phyloP scores from a whole-genome alignment of 2,113 vertebrate genomes.

The Protobothrops flavoviridis region DNA sequence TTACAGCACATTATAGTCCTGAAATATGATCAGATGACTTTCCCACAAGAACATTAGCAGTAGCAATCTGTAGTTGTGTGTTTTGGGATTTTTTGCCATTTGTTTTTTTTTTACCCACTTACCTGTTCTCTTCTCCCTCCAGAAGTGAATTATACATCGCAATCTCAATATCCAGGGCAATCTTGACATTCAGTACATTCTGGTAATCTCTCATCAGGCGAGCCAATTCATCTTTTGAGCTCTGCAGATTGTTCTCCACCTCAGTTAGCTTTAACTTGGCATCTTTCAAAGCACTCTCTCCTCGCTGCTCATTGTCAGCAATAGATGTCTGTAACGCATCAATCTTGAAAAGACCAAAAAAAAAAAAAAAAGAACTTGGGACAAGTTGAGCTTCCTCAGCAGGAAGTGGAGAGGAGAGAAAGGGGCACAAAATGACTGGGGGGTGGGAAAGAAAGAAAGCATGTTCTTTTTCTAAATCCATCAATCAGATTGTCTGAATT shows the following conservation, averaged over 20 bases:
- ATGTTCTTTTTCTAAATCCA: neutral
- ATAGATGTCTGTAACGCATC: slow-evolving; percentile 50
- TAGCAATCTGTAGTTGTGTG: neutral
- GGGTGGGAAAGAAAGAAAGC: neutral
- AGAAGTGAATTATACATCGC: slow-evolving; percentile 70
- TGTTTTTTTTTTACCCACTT: neutral
- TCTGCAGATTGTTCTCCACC: slow-evolving; percentile 60
- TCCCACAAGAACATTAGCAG: neutral
- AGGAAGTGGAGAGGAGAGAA: neutral
- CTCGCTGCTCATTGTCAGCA: slow-evolving; percentile 57
- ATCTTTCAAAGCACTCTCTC: slow-evolving; percentile 51
- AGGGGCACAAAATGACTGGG: neutral
- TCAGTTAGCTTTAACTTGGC: slow-evolving; percentile 58
- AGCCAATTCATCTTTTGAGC: slow-evolving; percentile 63
- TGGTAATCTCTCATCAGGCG: slow-evolving; percentile 62
- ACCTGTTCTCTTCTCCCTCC: slow-evolving; percentile 73
- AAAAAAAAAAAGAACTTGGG: slow-evolving; percentile 11
- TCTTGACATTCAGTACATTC: slow-evolving; percentile 63
- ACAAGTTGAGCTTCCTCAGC: neutral
- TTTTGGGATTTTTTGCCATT: neutral
- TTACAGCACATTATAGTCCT: neutral
- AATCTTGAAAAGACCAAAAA: slow-evolving; percentile 48
- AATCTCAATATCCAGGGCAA: slow-evolving; percentile 75
- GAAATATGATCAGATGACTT: neutral
- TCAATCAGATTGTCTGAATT: neutral